Evolutionary conservation across 2,113 vertebrate species (phyloP).

Genomic region (Tricholaema leucomelas): DNA sequence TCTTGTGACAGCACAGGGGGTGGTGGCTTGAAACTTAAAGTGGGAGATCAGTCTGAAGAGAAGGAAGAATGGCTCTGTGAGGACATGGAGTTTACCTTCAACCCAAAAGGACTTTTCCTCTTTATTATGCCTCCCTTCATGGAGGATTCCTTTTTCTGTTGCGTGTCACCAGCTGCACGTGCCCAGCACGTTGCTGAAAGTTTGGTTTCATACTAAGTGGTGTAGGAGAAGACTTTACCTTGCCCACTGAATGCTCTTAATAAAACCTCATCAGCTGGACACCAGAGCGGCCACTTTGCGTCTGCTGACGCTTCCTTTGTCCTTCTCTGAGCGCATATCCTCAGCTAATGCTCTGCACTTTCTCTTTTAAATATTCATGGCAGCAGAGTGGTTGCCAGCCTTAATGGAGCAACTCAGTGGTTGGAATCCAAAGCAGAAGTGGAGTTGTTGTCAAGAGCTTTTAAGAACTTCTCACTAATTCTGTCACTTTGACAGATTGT

Average conservation of each 20-base stretch:
- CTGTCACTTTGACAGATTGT: not conserved
- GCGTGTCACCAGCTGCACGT: not conserved
- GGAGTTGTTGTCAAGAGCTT: not conserved
- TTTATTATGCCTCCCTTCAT: not conserved
- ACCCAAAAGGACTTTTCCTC: not conserved
- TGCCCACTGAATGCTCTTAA: not conserved
- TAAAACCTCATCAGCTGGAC: not conserved
- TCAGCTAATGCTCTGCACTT: slow-evolving; percentile 24
- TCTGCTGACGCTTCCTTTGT: not conserved
- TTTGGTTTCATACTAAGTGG: not conserved
- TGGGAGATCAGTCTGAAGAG: not conserved
- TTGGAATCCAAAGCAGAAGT: not conserved
- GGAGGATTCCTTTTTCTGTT: not conserved
- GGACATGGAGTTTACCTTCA: not conserved
- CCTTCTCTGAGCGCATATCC: not conserved
- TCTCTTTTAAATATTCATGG: slow-evolving; percentile 62
- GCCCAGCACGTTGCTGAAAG: fast-evolving
- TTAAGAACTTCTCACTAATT: not conserved
- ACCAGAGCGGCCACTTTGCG: not conserved
- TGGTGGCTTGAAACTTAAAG: not conserved
- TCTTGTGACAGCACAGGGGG: not conserved
- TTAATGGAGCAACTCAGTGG: slow-evolving; percentile 9
- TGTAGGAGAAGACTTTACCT: not conserved
- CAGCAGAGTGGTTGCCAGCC: not conserved
- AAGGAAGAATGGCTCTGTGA: not conserved